Evolutionary conservation across 2,888 invertebrate genomes (phyloP).

Genomic region (Drosophila maculinotata): DNA sequence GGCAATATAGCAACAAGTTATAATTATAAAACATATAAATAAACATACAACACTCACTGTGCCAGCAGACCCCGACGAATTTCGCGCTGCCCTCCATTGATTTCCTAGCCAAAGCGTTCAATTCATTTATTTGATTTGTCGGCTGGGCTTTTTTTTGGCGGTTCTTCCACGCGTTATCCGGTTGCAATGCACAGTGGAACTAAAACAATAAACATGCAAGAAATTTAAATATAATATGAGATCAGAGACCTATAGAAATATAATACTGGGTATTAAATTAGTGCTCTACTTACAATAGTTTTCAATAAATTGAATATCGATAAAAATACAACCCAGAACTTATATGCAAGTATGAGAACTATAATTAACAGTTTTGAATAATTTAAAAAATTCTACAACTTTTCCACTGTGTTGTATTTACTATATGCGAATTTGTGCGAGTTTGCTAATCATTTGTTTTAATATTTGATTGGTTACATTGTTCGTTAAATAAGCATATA

Average conservation of each 20-base stretch:
- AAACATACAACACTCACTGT: conserved; percentile 36
- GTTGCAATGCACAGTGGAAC: conserved; percentile 12
- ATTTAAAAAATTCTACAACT: not conserved
- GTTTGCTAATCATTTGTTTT: conserved; percentile 42
- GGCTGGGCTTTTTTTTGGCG: not conserved
- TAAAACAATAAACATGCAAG: not conserved
- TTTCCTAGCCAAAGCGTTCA: conserved; percentile 18
- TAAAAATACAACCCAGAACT: too few relatives aligned
- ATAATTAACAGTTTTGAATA: not conserved
- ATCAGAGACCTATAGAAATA: too few relatives aligned
- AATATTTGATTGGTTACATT: conserved; percentile 46
- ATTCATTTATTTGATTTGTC: conserved; percentile 13
- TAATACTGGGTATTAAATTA: too few relatives aligned
- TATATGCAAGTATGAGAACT: too few relatives aligned
- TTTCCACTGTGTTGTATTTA: conserved; percentile 15
- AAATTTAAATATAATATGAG: too few relatives aligned
- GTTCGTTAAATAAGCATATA: conserved; percentile 31
- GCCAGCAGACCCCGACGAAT: conserved; percentile 38
- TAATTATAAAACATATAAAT: conserved; percentile 69
- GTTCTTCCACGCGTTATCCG: not conserved
- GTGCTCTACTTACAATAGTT: too few relatives aligned
- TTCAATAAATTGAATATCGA: not conserved
- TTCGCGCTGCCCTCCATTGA: conserved; percentile 44
- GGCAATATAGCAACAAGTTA: conserved; percentile 47
- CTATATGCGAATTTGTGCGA: conserved; percentile 1